phyloP scores from a whole-genome alignment of 2,797 vertebrate species.

The Lepidocolaptes lacrymiger region DNA sequence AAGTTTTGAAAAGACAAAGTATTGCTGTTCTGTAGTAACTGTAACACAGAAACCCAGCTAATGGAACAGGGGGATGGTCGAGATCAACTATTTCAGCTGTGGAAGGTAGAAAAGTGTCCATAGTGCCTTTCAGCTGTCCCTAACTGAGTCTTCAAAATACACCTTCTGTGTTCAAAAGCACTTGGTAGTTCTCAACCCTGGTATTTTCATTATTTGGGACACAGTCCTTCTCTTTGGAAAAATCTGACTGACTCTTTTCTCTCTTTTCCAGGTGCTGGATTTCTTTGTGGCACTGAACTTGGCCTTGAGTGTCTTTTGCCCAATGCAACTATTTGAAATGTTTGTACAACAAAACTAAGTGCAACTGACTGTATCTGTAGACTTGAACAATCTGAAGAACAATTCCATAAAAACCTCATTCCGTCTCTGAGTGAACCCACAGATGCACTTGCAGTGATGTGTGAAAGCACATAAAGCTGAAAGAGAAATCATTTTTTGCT shows the following conservation, averaged over 20 bases:
- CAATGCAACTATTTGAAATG: constrained; percentile 27
- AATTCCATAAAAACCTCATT: neutral
- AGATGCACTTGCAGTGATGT: neutral
- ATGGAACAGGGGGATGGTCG: neutral
- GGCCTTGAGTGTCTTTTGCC: neutral
- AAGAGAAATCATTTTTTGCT: neutral
- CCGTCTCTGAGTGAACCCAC: neutral
- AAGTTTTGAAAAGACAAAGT: neutral
- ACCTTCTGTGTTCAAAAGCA: neutral
- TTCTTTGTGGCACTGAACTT: constrained; percentile 34
- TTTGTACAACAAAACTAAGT: constrained; percentile 18
- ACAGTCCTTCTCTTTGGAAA: neutral
- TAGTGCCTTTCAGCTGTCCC: neutral
- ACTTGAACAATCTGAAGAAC: constrained; percentile 37
- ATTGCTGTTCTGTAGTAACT: neutral
- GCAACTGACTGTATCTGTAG: constrained; percentile 39
- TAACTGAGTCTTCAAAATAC: neutral
- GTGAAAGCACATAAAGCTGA: neutral
- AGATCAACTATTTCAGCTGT: neutral
- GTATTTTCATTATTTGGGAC: neutral
- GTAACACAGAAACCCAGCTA: neutral
- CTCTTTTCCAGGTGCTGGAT: constrained; percentile 45
- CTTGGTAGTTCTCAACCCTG: neutral
- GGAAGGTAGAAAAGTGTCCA: neutral
- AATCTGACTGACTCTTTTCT: neutral